Evolutionary conservation across 2,888 invertebrate genomes (phyloP), one percentile per base, ranked within the genome.

Genomic region (Gnatocerus cornutus): DNA sequence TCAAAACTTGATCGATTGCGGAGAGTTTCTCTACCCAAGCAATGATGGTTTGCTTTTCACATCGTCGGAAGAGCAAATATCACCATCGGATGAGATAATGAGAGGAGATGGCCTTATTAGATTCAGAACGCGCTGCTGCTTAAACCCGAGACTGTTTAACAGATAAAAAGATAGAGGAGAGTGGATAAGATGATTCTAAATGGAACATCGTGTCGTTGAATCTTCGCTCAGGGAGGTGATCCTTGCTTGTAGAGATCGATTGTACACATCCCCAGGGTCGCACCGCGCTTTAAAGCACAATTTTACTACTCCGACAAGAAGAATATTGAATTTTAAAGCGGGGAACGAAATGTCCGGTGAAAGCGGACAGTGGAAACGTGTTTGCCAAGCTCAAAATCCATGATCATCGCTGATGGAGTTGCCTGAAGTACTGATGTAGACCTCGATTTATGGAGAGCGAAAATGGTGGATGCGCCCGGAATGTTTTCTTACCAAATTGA

Each of bases 121-220:
- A 77, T 77, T 78, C 77, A 74, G 74, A 70, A 61, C 72, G 75
- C 73, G 76, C 71, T 52, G 68, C 73, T 70, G 71, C 73, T 73
- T 74, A 74, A 74, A 75, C 71, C 69, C 71, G 66, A 62, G 73
- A 74, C 72, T 75, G 71, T 76, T 78, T 75, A 74, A 68, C 71
- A 72, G 75, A 76, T 72, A 74, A 76, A 76, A 75, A 77, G 74
- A 78, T 75, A 73, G 73, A 73, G 69, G 63, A 68, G 71, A 74
- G 72, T 66, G 73, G 75, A 76, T 77, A 73, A 77, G 78, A 75
- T 74, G 75, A 76, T 74, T 76, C 74, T 76, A 78, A 78, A 77
- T 77, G 78, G 76, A 76, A 75, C 76, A 77, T 75, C 77, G 73
- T 78, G 76, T 76, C 73, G 73, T 64, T 67, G 74, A 76, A 77